phyloP scores from a whole-genome alignment of 2,113 vertebrate species.

The Morone chrysops region DNA sequence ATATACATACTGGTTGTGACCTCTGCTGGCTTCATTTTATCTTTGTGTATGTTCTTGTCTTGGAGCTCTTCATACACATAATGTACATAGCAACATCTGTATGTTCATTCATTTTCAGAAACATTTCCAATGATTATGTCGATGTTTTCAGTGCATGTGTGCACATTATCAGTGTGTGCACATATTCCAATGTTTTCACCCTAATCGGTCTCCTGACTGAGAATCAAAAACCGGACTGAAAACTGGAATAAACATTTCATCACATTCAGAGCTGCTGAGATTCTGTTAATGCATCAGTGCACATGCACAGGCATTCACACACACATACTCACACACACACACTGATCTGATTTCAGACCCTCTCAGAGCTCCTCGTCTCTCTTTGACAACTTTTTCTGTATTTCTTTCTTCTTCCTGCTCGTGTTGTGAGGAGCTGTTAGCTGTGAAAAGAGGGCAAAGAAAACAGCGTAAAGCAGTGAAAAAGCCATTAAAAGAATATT shows the following conservation, averaged over 20 bases:
- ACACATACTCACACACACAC: constrained; percentile 10
- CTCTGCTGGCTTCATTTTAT: too few species aligned
- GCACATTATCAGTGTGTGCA: too few species aligned
- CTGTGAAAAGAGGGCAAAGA: constrained; percentile 69
- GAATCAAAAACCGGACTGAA: too few species aligned
- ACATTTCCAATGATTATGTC: too few species aligned
- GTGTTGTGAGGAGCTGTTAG: constrained; percentile 68
- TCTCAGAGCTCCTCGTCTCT: constrained; percentile 33
- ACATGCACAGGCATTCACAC: constrained; percentile 46
- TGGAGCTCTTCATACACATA: too few species aligned
- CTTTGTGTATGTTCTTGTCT: too few species aligned
- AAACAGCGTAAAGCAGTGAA: constrained; percentile 77
- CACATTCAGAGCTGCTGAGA: constrained; percentile 26
- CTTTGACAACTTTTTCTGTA: constrained; percentile 55
- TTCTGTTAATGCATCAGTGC: constrained; percentile 56
- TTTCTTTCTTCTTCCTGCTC: constrained; percentile 41
- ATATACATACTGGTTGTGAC: too few species aligned
- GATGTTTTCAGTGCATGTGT: too few species aligned
- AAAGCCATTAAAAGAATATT: constrained; percentile 86
- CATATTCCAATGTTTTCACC: too few species aligned
- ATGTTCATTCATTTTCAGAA: too few species aligned
- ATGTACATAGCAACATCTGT: too few species aligned
- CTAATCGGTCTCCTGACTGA: too few species aligned
- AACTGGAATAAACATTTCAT: constrained; percentile 1
- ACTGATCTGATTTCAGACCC: constrained; percentile 6